These are phyloP conservation scores for Phycodurus eques DNA, from an alignment of 2,113 vertebrate genomes.

Conservation along the genomic window DNA sequence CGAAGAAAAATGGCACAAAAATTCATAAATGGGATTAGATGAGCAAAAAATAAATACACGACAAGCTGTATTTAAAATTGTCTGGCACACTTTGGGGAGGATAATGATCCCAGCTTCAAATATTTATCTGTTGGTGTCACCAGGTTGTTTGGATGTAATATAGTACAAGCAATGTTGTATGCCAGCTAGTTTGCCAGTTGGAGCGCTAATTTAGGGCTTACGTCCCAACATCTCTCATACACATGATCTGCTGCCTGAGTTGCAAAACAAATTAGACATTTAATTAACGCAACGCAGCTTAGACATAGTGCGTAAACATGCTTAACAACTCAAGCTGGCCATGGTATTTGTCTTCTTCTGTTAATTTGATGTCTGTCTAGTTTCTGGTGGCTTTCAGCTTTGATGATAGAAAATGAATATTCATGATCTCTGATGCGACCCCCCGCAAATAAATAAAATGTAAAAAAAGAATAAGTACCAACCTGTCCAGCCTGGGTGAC, in stretches of 20 bases:
- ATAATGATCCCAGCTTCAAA: conserved; percentile 32
- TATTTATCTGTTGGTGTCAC: conserved; percentile 40
- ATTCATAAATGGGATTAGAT: conserved; percentile 17
- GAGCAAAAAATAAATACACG: conserved; percentile 25
- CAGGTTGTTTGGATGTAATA: conserved; percentile 22
- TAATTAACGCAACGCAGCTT: conserved; percentile 43
- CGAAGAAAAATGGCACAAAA: conserved; percentile 9
- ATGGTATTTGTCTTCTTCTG: conserved; percentile 14
- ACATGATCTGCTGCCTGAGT: conserved; percentile 17
- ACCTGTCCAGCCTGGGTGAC: conserved; percentile 97
- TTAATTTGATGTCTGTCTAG: conserved; percentile 11
- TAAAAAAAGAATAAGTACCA: conserved; percentile 35
- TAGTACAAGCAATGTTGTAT: conserved; percentile 32
- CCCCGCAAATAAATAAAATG: not conserved
- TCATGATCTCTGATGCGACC: not conserved
- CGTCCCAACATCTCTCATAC: conserved; percentile 39
- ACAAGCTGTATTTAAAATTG: conserved; percentile 16
- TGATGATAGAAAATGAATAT: conserved; percentile 6
- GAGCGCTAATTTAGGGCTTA: conserved; percentile 43
- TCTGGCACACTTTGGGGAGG: conserved; percentile 13
- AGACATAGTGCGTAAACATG: conserved; percentile 48
- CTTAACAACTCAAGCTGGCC: conserved; percentile 23
- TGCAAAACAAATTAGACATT: conserved; percentile 54
- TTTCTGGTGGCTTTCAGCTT: conserved; percentile 10
- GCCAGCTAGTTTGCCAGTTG: conserved; percentile 31